These are phyloP conservation scores for Brachypodius melanocephalos DNA, from an alignment of 2,113 vertebrate species.

Conservation along the genomic window DNA sequence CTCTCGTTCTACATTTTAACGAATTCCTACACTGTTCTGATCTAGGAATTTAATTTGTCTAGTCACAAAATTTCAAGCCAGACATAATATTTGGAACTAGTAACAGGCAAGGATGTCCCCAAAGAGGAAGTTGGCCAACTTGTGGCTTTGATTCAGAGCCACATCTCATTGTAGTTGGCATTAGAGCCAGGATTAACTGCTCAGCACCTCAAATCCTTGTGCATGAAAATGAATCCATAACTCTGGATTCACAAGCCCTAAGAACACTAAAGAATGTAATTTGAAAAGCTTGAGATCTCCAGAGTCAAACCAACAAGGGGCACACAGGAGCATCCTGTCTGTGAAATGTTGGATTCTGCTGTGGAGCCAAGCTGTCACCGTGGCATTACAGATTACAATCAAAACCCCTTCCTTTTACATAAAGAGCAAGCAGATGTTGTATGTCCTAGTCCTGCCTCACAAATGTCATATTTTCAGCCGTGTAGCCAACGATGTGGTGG, in stretches of 20 bases:
- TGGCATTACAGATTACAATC: neutral
- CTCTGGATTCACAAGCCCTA: neutral
- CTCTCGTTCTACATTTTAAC: neutral
- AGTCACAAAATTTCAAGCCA: neutral
- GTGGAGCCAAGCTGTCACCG: neutral
- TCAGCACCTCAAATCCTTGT: neutral
- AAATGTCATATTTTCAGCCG: neutral
- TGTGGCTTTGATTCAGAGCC: neutral
- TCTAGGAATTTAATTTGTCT: neutral
- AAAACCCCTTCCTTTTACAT: neutral
- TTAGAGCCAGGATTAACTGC: neutral
- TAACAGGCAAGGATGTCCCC: neutral
- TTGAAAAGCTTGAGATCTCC: neutral
- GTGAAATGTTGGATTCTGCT: neutral
- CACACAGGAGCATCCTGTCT: rapidly evolving
- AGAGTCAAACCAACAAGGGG: neutral
- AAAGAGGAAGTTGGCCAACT: neutral
- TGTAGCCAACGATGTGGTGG: rapidly evolving
- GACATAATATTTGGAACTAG: neutral
- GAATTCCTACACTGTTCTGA: neutral
- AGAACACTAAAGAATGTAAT: neutral
- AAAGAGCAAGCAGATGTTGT: neutral
- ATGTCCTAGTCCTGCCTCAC: neutral
- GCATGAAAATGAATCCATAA: neutral
- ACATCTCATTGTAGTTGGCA: neutral